Evolutionary conservation across 2,797 vertebrate genomes (phyloP).

Genomic region (Hypotaenidia philippensis): DNA sequence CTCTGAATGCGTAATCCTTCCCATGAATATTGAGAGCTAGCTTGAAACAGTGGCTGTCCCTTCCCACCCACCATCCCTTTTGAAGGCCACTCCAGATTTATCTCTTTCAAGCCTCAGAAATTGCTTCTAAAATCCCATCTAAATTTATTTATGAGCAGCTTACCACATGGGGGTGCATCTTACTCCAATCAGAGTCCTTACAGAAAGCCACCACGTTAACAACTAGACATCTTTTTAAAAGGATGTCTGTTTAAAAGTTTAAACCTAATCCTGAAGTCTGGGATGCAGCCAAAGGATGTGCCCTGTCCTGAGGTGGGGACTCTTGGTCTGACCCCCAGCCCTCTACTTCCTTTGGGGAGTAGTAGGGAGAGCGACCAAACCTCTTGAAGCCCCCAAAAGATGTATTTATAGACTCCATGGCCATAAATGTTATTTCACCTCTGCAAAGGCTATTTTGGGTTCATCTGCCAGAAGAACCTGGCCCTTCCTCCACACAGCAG

Average conservation of each 20-base stretch:
- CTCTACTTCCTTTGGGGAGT: not conserved
- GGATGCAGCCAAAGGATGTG: not conserved
- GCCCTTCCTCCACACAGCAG: not conserved
- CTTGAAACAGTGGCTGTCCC: not conserved
- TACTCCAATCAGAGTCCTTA: not conserved
- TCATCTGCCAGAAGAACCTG: not conserved
- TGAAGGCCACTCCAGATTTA: constrained; percentile 26
- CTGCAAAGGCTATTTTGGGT: not conserved
- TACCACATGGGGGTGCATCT: not conserved
- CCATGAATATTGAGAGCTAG: constrained; percentile 12
- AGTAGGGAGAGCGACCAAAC: not conserved
- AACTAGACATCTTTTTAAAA: not conserved
- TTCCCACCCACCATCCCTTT: constrained; percentile 14
- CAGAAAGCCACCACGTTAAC: not conserved
- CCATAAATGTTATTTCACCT: not conserved
- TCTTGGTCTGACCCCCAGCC: not conserved
- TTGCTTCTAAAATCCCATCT: not conserved
- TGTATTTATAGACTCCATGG: not conserved
- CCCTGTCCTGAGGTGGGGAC: not conserved
- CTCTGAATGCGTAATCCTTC: constrained; percentile 5
- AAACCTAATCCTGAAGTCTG: not conserved
- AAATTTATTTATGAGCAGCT: constrained; percentile 34
- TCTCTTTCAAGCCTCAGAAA: constrained; percentile 37
- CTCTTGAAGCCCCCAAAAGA: not conserved
- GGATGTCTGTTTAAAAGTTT: not conserved